Percentiles rank a stretch among this genome's conserved stretches.
Evolutionary conservation across 2,888 invertebrate species (phyloP).

Genomic region (Chymomyza procnemis): DNA sequence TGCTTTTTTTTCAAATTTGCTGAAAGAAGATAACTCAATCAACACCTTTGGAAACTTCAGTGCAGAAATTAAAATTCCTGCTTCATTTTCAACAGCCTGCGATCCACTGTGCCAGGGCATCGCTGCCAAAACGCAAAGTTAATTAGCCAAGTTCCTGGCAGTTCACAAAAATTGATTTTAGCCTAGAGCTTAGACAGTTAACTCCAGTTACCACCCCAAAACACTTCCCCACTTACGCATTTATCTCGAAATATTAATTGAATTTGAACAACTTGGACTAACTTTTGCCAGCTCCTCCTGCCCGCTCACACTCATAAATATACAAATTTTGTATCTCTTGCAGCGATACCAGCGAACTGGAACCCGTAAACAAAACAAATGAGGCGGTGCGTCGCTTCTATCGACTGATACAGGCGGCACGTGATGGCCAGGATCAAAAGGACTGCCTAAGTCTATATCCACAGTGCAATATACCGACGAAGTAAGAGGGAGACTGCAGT

Average conservation of each 20-base stretch:
- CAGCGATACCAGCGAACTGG: slow-evolving; percentile 87
- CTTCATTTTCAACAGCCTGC: neutral
- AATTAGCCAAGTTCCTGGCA: slow-evolving; percentile 51
- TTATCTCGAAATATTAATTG: slow-evolving; percentile 20
- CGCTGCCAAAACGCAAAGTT: slow-evolving; percentile 36
- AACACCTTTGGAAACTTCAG: no score
- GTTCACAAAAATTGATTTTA: slow-evolving; percentile 17
- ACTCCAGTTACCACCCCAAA: neutral
- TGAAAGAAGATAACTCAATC: no score
- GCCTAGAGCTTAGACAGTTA: slow-evolving; percentile 14
- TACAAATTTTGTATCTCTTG: neutral
- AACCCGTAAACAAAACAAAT: slow-evolving; percentile 83
- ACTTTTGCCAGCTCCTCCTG: neutral
- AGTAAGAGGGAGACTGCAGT: slow-evolving; percentile 20
- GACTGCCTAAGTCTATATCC: slow-evolving; percentile 86
- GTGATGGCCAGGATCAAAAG: slow-evolving; percentile 89
- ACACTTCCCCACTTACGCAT: slow-evolving; percentile 24
- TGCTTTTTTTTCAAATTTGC: no score
- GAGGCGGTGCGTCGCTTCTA: slow-evolving; percentile 86
- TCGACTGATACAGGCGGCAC: slow-evolving; percentile 88
- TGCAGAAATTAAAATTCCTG: no score
- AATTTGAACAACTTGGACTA: slow-evolving; percentile 17
- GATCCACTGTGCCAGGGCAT: neutral
- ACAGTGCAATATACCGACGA: slow-evolving; percentile 81
- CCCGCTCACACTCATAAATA: neutral